Percentiles rank a stretch among this genome's conserved stretches.
Evolutionary conservation across 2,113 vertebrate genomes (phyloP).

Genomic region (Hippoglossus stenolepis): DNA sequence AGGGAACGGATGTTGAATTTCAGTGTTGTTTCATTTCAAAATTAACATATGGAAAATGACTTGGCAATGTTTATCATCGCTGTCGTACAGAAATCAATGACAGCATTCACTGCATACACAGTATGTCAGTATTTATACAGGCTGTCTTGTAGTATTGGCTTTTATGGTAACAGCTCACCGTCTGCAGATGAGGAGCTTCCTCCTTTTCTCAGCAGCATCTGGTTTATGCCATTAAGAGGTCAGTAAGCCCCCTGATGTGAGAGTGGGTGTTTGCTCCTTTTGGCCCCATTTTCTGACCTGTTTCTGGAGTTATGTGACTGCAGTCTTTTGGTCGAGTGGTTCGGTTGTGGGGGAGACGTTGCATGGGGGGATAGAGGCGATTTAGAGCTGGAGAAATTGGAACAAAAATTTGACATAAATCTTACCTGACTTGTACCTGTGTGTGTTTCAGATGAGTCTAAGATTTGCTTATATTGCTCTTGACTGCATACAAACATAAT

Average conservation of each 20-base stretch:
- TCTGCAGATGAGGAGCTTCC: slow-evolving; percentile 12
- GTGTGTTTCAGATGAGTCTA: background rate
- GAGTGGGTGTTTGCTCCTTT: slow-evolving; percentile 67
- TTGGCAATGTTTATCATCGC: background rate
- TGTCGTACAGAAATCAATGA: background rate
- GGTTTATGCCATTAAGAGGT: slow-evolving; percentile 60
- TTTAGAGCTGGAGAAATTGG: slow-evolving; percentile 11
- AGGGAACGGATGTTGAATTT: background rate
- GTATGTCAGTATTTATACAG: background rate
- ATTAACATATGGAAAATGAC: background rate
- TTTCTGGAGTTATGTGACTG: slow-evolving; percentile 50
- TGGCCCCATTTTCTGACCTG: slow-evolving; percentile 65
- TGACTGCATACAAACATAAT: no score
- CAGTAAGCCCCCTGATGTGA: slow-evolving; percentile 62
- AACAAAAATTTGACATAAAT: background rate
- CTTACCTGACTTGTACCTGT: background rate
- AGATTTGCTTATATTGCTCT: no score
- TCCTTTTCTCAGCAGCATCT: slow-evolving; percentile 47
- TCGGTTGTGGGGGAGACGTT: background rate
- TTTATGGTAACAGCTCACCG: background rate
- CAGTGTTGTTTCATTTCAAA: background rate
- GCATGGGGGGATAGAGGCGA: background rate
- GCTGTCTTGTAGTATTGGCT: background rate
- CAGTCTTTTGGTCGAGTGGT: slow-evolving; percentile 12
- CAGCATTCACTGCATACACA: background rate